Conservation (phyloP, 2,797 vertebrate species). For the Microctenopoma steveboyesi region DNA sequence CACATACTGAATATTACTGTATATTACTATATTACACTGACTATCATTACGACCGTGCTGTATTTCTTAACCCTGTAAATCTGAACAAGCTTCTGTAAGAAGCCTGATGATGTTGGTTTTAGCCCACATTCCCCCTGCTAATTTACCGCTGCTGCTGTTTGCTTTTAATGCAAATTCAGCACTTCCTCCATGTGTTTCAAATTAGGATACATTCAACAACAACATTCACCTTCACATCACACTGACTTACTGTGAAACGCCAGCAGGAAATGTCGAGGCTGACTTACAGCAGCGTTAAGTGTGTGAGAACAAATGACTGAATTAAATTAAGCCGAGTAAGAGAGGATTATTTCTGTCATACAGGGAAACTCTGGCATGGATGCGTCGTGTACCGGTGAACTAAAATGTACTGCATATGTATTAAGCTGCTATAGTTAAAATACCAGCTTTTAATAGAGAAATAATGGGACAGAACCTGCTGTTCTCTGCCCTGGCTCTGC, state of each 20-base stretch:
- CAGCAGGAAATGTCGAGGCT: constrained; percentile 9
- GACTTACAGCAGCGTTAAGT: constrained; percentile 14
- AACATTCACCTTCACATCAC: not conserved
- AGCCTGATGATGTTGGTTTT: constrained; percentile 15
- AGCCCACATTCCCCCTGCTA: constrained; percentile 8
- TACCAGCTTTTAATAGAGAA: too few species aligned
- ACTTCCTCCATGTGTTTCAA: constrained; percentile 34
- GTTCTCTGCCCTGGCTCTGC: not conserved
- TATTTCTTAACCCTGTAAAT: constrained; percentile 22
- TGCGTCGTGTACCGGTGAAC: not conserved
- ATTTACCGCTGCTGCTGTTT: constrained; percentile 21
- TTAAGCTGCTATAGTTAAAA: not conserved
- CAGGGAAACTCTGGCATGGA: not conserved
- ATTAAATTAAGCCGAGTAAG: not conserved
- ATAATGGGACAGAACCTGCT: not conserved
- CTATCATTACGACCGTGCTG: constrained; percentile 5
- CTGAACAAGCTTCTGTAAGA: constrained; percentile 21
- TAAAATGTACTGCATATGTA: not conserved
- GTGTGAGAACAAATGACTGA: not conserved
- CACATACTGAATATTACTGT: too few species aligned
- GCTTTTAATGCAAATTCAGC: constrained; percentile 23
- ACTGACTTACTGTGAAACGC: constrained; percentile 35
- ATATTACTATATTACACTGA: not conserved
- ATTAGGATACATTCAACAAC: constrained; percentile 1
- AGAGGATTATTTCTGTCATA: not conserved